Base-by-base conservation (phyloP, 2,888 invertebrate genomes). In the Andrena bicolor region DNA sequence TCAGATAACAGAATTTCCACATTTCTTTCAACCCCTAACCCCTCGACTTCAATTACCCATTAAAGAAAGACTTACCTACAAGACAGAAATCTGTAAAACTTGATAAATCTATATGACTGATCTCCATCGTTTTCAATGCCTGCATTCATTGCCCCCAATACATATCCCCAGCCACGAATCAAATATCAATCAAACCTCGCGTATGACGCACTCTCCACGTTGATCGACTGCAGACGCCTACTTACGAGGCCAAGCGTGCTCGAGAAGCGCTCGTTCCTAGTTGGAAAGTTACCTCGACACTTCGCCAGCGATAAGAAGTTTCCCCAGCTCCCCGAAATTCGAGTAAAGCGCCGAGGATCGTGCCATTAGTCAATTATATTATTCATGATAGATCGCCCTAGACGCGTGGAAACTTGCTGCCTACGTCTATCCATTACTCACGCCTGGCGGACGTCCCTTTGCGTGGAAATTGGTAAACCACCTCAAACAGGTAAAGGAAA, bases 331-430 rank as follows among this genome's bases (percentile, higher is more conserved):
- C 51, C 48, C 48, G 53, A 72, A 72, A 72, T 80, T 80, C 28
- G 13, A 63, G 65, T 63, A 56, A 56, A 7, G 23, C 65, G 0
- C 48, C 65, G 61, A 48, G 53, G 63, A 80, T 72, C 68, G 7
- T 58, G 49, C 72, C 80, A 72, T 80, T 80, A 80, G 81, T 80
- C 56, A 66, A 80, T 80, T 72, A 72, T 72, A 80, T 80, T 80
- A 80, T 80, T 80, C 81, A 58, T 80, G 81, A 80, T 80, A 80
- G 80, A 80, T 80, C 61, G 58, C 48, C 49, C 51, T 30, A 72
- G 26, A 71, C 60, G 16, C 41, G 32, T 16, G 48, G 28, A 26
- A 66, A 71, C n/a, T 80, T 60, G 20, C 60, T 20, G 49, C 8
- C 60, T 41, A 49, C 60, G 65, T 60, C 10, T 80, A 56, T 28